phyloP scores from a whole-genome alignment of 2,113 vertebrate genomes.

The Apodemus speciosus region DNA sequence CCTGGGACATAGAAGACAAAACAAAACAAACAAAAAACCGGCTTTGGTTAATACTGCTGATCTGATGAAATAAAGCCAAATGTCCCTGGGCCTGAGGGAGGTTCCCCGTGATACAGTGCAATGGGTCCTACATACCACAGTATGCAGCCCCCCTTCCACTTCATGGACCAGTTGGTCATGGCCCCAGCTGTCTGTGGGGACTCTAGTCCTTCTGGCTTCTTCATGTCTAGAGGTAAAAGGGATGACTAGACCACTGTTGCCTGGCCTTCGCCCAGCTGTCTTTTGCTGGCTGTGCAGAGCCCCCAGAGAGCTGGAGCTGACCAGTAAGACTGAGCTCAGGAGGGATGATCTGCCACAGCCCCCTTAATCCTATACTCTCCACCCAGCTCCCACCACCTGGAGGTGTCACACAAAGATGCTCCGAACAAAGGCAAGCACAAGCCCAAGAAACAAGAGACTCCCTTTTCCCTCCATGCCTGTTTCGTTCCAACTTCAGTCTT shows the following conservation, averaged over 20 bases:
- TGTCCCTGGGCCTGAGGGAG: not conserved
- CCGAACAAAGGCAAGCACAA: slow-evolving; percentile 60
- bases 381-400: slow-evolving; percentile 64
- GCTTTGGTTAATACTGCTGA: not conserved
- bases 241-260: slow-evolving; percentile 9
- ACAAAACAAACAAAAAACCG: not conserved
- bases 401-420: slow-evolving; percentile 72
- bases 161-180: slow-evolving; percentile 49
- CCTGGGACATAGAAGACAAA: slow-evolving; percentile 1
- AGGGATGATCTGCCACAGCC: slow-evolving; percentile 3
- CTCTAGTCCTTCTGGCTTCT: slow-evolving; percentile 40
- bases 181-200: slow-evolving; percentile 48
- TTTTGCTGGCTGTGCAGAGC: slow-evolving; percentile 48
- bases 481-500: slow-evolving; percentile 66
- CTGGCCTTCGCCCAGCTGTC: slow-evolving; percentile 64
- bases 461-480: slow-evolving; percentile 47
- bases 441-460: slow-evolving; percentile 49
- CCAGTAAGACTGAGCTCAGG: not conserved
- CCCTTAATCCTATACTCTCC: slow-evolving; percentile 61
- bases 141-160: not conserved
- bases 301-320: slow-evolving; percentile 27
- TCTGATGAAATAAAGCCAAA: slow-evolving; percentile 35
- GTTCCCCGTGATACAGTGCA: not conserved
- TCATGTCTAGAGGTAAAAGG: slow-evolving; percentile 39
- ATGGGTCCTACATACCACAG: not conserved